Conservation (phyloP, 2,113 vertebrate species). For the Sprattus sprattus region DNA sequence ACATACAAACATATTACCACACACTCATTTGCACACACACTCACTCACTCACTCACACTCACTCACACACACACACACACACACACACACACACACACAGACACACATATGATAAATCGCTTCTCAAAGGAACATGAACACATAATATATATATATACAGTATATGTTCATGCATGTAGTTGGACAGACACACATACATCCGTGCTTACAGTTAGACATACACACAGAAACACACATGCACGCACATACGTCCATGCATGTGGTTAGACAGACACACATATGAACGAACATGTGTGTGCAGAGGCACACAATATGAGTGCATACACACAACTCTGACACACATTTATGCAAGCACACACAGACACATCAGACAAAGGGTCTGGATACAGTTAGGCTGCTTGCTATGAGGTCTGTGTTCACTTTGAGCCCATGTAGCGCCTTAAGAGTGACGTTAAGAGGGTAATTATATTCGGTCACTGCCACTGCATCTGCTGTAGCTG, state of each 20-base stretch:
- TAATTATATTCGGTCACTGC: conserved; percentile 5
- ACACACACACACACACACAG: not conserved
- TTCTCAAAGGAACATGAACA: too few species aligned
- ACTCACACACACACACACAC: conserved; percentile 17
- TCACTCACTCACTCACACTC: not conserved
- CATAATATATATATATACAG: not conserved
- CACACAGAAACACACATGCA: conserved; percentile 10
- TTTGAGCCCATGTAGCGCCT: conserved; percentile 10
- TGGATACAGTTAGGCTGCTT: conserved; percentile 16
- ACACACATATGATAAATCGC: not conserved
- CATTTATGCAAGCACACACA: conserved; percentile 18
- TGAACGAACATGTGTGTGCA: conserved; percentile 17
- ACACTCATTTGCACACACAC: not conserved
- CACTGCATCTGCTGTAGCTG: not conserved
- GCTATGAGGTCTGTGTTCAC: conserved; percentile 10
- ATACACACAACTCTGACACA: not conserved
- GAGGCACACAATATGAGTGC: not conserved
- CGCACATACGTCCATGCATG: not conserved
- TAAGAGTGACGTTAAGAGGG: conserved; percentile 2
- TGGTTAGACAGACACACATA: not conserved
- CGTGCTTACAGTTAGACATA: not conserved
- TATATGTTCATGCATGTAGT: not conserved
- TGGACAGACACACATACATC: not conserved
- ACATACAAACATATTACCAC: not conserved
- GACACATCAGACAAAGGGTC: conserved; percentile 5